These are phyloP conservation scores for Sylvicola cinctus DNA, from an alignment of 2,888 invertebrate genomes.

Conservation along the genomic window DNA sequence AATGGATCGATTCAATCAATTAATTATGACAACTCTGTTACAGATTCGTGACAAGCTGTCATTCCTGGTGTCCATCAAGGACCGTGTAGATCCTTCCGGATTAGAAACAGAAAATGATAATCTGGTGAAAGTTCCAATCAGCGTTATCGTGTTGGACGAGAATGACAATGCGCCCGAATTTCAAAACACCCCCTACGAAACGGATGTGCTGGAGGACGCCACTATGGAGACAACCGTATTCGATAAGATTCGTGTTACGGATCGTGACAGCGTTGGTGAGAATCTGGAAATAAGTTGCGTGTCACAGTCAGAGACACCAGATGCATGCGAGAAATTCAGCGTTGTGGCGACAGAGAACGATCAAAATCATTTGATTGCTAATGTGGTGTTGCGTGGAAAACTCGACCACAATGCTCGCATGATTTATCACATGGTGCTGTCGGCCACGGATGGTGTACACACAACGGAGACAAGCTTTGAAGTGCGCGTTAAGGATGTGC, in stretches of 20 bases:
- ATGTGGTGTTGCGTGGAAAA: constrained; percentile 43
- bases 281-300: constrained; percentile 51
- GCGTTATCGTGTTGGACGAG: constrained; percentile 68
- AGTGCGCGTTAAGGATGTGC: constrained; percentile 63
- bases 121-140: constrained; percentile 52
- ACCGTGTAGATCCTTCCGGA: constrained; percentile 36
- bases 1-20: too few species aligned
- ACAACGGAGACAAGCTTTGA: constrained; percentile 52
- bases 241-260: constrained; percentile 49
- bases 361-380: constrained; percentile 49
- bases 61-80: constrained; percentile 64
- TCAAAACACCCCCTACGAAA: constrained; percentile 60
- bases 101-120: constrained; percentile 42
- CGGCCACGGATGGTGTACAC: constrained; percentile 66
- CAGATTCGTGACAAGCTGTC: constrained; percentile 59
- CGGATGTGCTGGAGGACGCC: constrained; percentile 58
- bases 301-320: constrained; percentile 26
- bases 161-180: constrained; percentile 75
- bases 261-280: constrained; percentile 62
- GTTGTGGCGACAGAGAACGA: constrained; percentile 16
- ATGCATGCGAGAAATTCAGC: constrained; percentile 21
- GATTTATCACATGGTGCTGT: constrained; percentile 54
- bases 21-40: too few species aligned
- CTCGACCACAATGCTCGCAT: constrained; percentile 60
- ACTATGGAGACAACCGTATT: constrained; percentile 49